These are phyloP conservation scores for Fragum sueziense DNA, from an alignment of 2,888 invertebrate genomes.

Conservation along the genomic window DNA sequence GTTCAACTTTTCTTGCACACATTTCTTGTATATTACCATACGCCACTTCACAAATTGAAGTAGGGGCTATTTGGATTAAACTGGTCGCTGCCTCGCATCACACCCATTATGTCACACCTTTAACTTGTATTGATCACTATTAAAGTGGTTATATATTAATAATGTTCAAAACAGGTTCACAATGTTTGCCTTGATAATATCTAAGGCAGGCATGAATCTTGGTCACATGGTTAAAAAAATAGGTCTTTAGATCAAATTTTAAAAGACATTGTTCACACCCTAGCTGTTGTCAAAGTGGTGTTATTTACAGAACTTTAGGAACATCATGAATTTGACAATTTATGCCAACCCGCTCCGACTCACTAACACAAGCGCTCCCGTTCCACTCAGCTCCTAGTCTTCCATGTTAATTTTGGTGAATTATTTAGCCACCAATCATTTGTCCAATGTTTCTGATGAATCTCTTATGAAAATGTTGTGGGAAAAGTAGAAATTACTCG, in stretches of 20 bases:
- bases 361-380: background rate
- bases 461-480: too few species aligned
- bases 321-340: slow-evolving; percentile 2
- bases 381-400: slow-evolving; percentile 5
- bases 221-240: background rate
- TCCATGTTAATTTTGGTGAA: slow-evolving; percentile 13
- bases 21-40: too few species aligned
- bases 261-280: background rate
- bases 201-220: background rate
- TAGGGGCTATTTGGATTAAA: too few species aligned
- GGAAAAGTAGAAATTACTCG: too few species aligned
- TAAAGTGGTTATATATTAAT: background rate
- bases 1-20: too few species aligned
- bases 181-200: background rate
- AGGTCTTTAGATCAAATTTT: background rate
- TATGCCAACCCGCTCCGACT: background rate
- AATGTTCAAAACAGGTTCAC: background rate
- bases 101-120: background rate
- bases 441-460: too few species aligned
- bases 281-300: background rate
- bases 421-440: slow-evolving; percentile 10
- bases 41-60: too few species aligned
- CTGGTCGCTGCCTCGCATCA: background rate
- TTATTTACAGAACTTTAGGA: background rate
- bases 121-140: background rate